Percentiles rank a stretch among this genome's conserved stretches.
phyloP scores from a whole-genome alignment of 2,113 vertebrate genomes.

The Macaca mulatta region DNA sequence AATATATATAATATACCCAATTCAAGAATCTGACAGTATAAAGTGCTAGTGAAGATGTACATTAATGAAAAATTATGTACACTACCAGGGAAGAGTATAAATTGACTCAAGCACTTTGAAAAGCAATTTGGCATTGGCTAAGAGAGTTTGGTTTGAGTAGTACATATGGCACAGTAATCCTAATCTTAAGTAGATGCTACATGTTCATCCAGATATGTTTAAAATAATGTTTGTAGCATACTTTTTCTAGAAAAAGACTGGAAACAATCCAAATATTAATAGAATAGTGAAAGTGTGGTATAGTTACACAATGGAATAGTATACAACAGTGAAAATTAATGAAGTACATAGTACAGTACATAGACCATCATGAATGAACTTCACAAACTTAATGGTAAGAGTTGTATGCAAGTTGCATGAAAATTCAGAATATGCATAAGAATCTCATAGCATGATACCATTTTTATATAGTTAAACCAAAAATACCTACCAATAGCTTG shows the following conservation, averaged over 20 bases:
- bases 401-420: not conserved
- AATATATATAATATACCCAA: not conserved
- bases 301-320: not conserved
- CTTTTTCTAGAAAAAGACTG: not conserved
- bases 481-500: not conserved
- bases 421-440: not conserved
- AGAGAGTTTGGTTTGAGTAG: not conserved
- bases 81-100: not conserved
- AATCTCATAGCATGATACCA: not conserved
- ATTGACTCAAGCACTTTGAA: not conserved
- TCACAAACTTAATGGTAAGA: not conserved
- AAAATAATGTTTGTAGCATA: not conserved
- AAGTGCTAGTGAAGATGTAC: not conserved
- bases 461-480: slow-evolving; percentile 8
- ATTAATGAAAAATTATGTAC: not conserved
- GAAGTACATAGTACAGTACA: not conserved
- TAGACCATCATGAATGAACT: not conserved
- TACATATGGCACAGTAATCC: not conserved
- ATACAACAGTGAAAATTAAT: not conserved
- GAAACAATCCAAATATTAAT: not conserved
- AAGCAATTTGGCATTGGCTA: not conserved
- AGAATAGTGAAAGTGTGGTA: not conserved
- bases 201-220: not conserved
- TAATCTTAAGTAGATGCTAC: not conserved
- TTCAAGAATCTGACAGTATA: not conserved